Conservation (phyloP, 1,140 invertebrate genomes). For the Aleiodes sp. region DNA sequence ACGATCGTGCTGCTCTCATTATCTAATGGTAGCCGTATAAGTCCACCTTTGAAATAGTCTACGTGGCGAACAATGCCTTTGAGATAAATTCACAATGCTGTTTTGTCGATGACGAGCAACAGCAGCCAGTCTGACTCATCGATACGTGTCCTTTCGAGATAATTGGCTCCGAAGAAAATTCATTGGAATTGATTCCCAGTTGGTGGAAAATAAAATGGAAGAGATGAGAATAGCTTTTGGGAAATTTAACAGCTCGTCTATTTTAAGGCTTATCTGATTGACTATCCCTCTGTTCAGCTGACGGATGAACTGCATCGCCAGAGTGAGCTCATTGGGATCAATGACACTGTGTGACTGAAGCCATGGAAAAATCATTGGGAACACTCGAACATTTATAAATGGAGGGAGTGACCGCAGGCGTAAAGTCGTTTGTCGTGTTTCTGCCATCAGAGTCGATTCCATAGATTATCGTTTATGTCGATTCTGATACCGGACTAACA, state of each 20-base stretch:
- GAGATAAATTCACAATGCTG: background rate
- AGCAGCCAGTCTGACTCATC: conserved; percentile 14
- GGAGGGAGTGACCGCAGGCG: background rate
- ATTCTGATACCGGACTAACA: background rate
- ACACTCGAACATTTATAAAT: background rate
- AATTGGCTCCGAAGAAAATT: conserved; percentile 1
- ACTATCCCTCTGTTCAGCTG: background rate
- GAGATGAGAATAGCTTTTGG: background rate
- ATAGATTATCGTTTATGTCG: conserved; percentile 12
- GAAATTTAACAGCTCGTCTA: conserved; percentile 11
- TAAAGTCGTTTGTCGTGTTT: conserved; percentile 17
- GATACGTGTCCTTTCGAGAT: conserved; percentile 2
- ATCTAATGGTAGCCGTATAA: background rate
- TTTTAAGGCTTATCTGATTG: conserved; percentile 3
- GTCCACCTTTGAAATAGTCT: background rate
- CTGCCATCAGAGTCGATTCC: background rate
- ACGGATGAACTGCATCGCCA: background rate
- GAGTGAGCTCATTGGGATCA: background rate
- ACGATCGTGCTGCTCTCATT: background rate
- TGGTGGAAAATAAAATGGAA: background rate
- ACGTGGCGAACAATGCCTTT: background rate
- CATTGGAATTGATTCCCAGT: conserved; percentile 1
- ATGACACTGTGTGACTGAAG: background rate
- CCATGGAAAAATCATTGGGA: background rate
- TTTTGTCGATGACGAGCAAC: conserved; percentile 10